Conservation (phyloP, 2,888 invertebrate species). For the Zaprionus lineosus region DNA sequence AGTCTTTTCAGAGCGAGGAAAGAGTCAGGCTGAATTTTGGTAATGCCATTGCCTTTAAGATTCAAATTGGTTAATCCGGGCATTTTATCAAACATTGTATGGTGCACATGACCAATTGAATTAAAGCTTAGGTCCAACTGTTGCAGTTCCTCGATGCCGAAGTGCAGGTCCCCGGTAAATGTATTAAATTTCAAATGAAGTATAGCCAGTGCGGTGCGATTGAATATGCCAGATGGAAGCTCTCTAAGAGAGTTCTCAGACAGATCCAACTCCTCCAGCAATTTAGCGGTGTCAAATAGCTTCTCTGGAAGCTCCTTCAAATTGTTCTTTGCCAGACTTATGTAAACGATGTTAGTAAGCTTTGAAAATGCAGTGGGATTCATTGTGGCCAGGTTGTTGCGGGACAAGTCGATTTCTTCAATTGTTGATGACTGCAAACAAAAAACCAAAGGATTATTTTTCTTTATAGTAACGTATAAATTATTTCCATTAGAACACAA, state of each 20-base stretch:
- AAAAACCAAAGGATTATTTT: background rate
- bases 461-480: background rate
- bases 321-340: slow-evolving; percentile 88
- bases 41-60: slow-evolving; percentile 88
- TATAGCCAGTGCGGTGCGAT: slow-evolving; percentile 87
- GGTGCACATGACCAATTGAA: slow-evolving; percentile 86
- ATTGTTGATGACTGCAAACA: slow-evolving; percentile 86
- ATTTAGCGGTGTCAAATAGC: slow-evolving; percentile 85
- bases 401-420: slow-evolving; percentile 88
- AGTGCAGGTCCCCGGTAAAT: slow-evolving; percentile 85
- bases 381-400: slow-evolving; percentile 87
- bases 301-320: slow-evolving; percentile 84
- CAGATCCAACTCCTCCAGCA: slow-evolving; percentile 88
- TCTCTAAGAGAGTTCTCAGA: slow-evolving; percentile 87
- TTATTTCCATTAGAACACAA: background rate
- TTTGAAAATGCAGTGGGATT: slow-evolving; percentile 86
- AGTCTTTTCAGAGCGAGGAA: slow-evolving; percentile 87
- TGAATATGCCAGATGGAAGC: slow-evolving; percentile 87
- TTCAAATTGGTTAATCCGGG: slow-evolving; percentile 86
- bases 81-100: slow-evolving; percentile 87
- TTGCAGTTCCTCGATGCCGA: slow-evolving; percentile 86
- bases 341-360: slow-evolving; percentile 86
- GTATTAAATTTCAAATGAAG: slow-evolving; percentile 89
- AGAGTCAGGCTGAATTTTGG: slow-evolving; percentile 87
- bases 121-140: slow-evolving; percentile 88